Base-by-base conservation (phyloP, 2,797 vertebrate species). In the Cynopterus sphinx region DNA sequence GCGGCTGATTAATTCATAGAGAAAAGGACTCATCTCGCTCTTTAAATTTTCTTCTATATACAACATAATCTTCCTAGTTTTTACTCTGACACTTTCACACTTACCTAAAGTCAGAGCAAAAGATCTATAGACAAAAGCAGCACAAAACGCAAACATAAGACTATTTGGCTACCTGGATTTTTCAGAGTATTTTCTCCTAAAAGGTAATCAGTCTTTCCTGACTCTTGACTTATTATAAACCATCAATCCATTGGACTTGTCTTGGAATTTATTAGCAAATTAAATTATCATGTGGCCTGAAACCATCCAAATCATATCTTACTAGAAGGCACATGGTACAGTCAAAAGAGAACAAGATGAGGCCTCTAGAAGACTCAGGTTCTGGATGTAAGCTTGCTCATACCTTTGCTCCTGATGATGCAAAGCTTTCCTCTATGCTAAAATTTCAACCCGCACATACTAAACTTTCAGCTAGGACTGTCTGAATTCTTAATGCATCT, bases 61-160 rank as follows among this genome's bases (percentile, higher is more conserved):
- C 33, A 79, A 86, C 46, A 92, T 15, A 77, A 75, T 74, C 46
- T 26, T 87, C 31, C 51, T 41, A 82, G 33, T 51, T 82, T 84
- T 67, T 79, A 63, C n/a, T 46, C 39, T 67, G 78, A 39, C 33
- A 73, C 55, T 71, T 90, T 87, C 90, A 71, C 67, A 63, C 39
- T 41, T 92, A 55, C 7, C 33, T 73, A 90, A 93, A 91, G 83
- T 77, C 70, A 90, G 31, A 79, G 24, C 43, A 87, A 51, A 97
- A 81, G 68, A 3, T 11, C 57, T 39, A 41, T 2, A 85, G 46
- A 81, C 12, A 78, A 71, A 87, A 86, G 73, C 5, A 75, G 55
- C 51, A 90, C 67, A 92, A 96, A 87, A 31, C 57, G 13, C 77
- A 84, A 78, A 57, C 21, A 36, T 31, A 36, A 79, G 61, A 11